These are phyloP conservation scores for Drosophila repleta DNA, from an alignment of 1,140 invertebrate genomes.

Conservation along the genomic window DNA sequence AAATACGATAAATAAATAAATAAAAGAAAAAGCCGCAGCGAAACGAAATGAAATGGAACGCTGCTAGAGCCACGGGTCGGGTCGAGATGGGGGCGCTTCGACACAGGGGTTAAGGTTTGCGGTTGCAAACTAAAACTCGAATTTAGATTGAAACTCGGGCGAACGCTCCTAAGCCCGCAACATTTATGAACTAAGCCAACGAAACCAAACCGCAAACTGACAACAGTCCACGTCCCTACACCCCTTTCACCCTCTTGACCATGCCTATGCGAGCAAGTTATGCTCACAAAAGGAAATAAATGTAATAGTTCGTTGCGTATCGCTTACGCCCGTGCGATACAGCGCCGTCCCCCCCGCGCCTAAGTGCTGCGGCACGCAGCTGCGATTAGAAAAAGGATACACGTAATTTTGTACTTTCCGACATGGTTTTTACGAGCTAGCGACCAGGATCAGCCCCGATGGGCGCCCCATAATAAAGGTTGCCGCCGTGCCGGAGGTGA, in stretches of 20 bases:
- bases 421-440: slow-evolving; percentile 61
- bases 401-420: slow-evolving; percentile 68
- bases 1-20: neutral
- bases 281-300: slow-evolving; percentile 61
- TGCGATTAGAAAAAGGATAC: slow-evolving; percentile 80
- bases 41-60: slow-evolving; percentile 24
- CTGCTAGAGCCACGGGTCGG: neutral
- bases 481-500: slow-evolving; percentile 47
- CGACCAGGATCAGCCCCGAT: slow-evolving; percentile 7
- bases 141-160: slow-evolving; percentile 31
- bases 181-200: slow-evolving; percentile 71
- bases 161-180: slow-evolving; percentile 34
- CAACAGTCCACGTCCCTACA: slow-evolving; percentile 12
- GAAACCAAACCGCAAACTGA: slow-evolving; percentile 59
- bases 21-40: neutral
- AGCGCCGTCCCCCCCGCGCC: neutral
- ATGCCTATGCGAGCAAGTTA: slow-evolving; percentile 13
- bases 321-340: neutral
- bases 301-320: slow-evolving; percentile 63
- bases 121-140: slow-evolving; percentile 15
- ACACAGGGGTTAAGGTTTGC: neutral
- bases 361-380: slow-evolving; percentile 33
- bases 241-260: neutral
- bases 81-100: too few species aligned
- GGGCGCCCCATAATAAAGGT: slow-evolving; percentile 55